Evolutionary conservation across 2,113 vertebrate genomes (phyloP).

Genomic region (Typhlomys cinereus): DNA sequence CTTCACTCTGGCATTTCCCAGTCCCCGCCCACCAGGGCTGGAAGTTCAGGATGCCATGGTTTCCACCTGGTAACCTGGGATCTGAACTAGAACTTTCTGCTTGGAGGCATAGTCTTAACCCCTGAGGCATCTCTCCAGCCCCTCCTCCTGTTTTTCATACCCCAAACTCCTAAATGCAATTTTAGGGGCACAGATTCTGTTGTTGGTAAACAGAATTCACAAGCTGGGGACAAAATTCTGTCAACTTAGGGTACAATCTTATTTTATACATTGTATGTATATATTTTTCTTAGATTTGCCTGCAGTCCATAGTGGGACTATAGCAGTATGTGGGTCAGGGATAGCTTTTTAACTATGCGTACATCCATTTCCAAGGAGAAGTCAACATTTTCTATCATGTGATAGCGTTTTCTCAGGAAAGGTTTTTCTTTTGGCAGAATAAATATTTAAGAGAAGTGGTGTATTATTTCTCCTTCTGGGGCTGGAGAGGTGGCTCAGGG

Average conservation of each 20-base stretch:
- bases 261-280: neutral
- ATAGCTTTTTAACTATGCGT: neutral
- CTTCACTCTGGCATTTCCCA: too few relatives aligned
- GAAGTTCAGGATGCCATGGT: too few relatives aligned
- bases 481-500: too few relatives aligned
- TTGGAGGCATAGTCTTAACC: too few relatives aligned
- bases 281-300: neutral
- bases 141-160: neutral
- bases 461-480: too few relatives aligned
- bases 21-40: too few relatives aligned
- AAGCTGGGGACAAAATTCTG: neutral
- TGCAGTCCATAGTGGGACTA: too few relatives aligned
- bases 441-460: too few relatives aligned
- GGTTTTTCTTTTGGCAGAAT: constrained; percentile 8
- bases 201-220: neutral
- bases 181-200: neutral
- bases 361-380: neutral
- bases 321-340: neutral
- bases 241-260: neutral
- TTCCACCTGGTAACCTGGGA: too few relatives aligned
- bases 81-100: too few relatives aligned
- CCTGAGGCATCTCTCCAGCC: too few relatives aligned
- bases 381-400: neutral
- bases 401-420: constrained; percentile 48
- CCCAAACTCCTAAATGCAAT: neutral